Conservation (phyloP, 1,140 invertebrate genomes). For the Oreohelix idahoensis region DNA sequence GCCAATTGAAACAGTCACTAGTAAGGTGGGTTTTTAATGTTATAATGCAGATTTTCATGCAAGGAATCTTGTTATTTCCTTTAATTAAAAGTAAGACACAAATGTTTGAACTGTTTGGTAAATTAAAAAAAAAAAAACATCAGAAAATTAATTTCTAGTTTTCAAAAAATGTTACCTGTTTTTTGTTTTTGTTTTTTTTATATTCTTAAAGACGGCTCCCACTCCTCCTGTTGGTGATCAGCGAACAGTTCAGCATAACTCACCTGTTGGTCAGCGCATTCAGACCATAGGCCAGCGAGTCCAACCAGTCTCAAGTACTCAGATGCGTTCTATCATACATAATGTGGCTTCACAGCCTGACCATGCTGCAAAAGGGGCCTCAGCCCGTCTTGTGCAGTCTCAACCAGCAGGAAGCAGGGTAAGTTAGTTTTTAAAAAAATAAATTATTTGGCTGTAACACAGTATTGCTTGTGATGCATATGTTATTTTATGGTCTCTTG, state of each 20-base stretch:
- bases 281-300: constrained; percentile 26
- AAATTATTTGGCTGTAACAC: too few relatives aligned
- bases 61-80: too few relatives aligned
- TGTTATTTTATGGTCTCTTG: too few relatives aligned
- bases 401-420: background rate
- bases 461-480: too few relatives aligned
- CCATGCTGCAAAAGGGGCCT: too few relatives aligned
- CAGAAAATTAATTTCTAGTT: too few relatives aligned
- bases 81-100: too few relatives aligned
- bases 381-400: background rate
- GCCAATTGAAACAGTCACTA: background rate
- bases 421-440: background rate
- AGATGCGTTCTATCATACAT: constrained; percentile 35
- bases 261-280: constrained; percentile 26
- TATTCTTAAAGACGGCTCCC: background rate
- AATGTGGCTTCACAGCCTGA: constrained; percentile 18
- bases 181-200: too few relatives aligned
- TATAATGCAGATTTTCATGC: too few relatives aligned
- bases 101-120: too few relatives aligned
- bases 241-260: constrained; percentile 20
- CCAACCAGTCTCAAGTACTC: constrained; percentile 2
- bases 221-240: constrained; percentile 15
- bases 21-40: background rate
- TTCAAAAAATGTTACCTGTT: too few relatives aligned
- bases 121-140: too few relatives aligned